Percentiles rank a stretch among this genome's conserved stretches.
These are phyloP conservation scores for Arothron firmamentum DNA, from an alignment of 2,113 vertebrate species.

Conservation along the genomic window DNA sequence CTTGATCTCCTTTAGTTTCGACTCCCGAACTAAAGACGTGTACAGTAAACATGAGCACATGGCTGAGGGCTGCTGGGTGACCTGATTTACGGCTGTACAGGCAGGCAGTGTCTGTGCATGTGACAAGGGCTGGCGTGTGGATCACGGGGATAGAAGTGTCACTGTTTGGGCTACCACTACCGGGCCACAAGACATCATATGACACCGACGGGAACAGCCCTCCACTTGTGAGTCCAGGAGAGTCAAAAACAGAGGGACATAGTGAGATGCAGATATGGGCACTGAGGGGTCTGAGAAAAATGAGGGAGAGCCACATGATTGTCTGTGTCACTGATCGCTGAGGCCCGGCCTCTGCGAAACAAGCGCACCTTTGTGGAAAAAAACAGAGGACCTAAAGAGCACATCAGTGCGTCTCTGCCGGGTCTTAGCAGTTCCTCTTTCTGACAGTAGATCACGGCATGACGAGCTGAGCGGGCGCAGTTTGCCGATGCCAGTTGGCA, in stretches of 20 bases:
- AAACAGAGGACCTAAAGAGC: neutral
- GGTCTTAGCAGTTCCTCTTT: conserved; percentile 28
- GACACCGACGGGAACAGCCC: conserved; percentile 85
- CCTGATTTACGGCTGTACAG: conserved; percentile 70
- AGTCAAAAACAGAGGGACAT: conserved; percentile 9
- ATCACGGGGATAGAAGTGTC: conserved; percentile 93
- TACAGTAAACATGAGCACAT: conserved; percentile 70
- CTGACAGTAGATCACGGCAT: conserved; percentile 4
- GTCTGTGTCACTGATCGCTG: conserved; percentile 59
- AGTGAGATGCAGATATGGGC: conserved; percentile 46
- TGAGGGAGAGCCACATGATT: conserved; percentile 64
- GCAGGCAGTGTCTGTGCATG: conserved; percentile 76
- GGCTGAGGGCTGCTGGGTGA: conserved; percentile 78
- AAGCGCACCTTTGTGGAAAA: conserved; percentile 55
- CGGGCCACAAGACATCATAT: conserved; percentile 84
- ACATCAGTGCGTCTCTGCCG: neutral
- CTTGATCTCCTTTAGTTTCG: no score
- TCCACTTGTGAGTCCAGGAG: conserved; percentile 62
- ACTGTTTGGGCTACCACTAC: conserved; percentile 88
- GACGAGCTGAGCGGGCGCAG: conserved; percentile 11
- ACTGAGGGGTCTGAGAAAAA: conserved; percentile 61
- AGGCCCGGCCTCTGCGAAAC: conserved; percentile 35
- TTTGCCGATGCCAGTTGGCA: conserved; percentile 6
- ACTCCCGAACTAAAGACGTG: conserved; percentile 20
- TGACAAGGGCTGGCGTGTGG: conserved; percentile 86